Conservation (phyloP, 2,113 vertebrate species). For the Corvus hawaiiensis region DNA sequence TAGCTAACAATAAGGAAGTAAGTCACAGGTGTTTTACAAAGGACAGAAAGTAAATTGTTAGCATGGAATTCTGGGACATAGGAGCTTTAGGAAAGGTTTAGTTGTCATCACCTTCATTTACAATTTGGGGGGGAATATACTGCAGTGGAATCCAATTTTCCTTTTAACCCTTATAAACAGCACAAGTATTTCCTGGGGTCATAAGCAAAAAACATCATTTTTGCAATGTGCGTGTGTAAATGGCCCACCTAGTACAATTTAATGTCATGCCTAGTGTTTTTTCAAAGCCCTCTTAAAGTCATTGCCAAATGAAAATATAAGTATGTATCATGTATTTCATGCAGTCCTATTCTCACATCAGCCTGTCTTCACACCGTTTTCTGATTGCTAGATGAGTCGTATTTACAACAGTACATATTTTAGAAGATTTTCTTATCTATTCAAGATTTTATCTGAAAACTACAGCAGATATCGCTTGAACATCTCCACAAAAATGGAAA, state of each 20-base stretch:
- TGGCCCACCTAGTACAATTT: background rate
- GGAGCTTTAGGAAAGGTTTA: background rate
- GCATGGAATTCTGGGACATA: background rate
- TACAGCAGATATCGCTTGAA: background rate
- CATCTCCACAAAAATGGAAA: background rate
- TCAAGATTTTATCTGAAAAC: background rate
- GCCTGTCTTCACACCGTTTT: background rate
- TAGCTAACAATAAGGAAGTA: conserved; percentile 49
- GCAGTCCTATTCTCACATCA: background rate
- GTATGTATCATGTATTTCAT: background rate
- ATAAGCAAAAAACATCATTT: background rate
- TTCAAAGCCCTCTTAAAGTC: background rate
- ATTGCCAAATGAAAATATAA: conserved; percentile 18
- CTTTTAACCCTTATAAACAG: background rate
- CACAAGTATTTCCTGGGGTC: background rate
- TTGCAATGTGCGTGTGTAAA: background rate
- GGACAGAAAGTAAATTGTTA: background rate
- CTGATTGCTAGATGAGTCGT: background rate
- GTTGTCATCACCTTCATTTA: background rate
- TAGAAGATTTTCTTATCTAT: background rate
- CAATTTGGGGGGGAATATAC: background rate
- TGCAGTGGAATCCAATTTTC: background rate
- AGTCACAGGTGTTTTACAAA: conserved; percentile 16
- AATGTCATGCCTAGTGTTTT: background rate
- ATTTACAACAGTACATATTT: background rate